A percentile compares a stretch with the other conserved stretches of the same genome.
Conservation (phyloP, 2,797 vertebrate species). For the Leptodactylus fallax region DNA sequence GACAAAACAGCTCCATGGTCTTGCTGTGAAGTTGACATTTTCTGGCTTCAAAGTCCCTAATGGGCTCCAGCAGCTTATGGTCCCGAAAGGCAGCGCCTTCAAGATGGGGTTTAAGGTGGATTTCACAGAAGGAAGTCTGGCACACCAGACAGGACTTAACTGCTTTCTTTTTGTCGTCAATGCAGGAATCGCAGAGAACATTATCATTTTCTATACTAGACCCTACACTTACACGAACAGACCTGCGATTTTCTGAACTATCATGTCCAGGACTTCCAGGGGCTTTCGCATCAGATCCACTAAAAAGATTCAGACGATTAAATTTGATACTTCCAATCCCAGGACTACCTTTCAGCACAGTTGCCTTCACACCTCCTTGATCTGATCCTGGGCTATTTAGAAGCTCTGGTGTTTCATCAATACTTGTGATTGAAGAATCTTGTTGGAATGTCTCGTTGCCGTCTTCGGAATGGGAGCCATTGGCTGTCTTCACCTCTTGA, state of each 20-base stretch:
- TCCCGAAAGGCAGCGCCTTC: conserved; percentile 93
- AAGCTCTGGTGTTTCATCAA: conserved; percentile 27
- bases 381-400: conserved; percentile 33
- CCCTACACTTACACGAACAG: conserved; percentile 42
- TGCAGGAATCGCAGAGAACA: conserved; percentile 94
- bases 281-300: conserved; percentile 24
- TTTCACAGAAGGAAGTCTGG: conserved; percentile 94
- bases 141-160: conserved; percentile 96
- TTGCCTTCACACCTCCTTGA: conserved; percentile 15
- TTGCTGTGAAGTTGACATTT: conserved; percentile 97
- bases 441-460: background rate
- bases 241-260: conserved; percentile 20
- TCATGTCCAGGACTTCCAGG: conserved; percentile 38
- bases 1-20: conserved; percentile 97
- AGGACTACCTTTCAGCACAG: conserved; percentile 30
- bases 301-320: conserved; percentile 31
- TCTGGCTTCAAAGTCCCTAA: conserved; percentile 92
- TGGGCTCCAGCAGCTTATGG: conserved; percentile 95
- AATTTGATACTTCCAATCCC: conserved; percentile 29
- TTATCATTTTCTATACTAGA: conserved; percentile 77
- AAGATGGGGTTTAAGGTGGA: conserved; percentile 93
- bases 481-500: conserved; percentile 40
- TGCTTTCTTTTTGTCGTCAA: conserved; percentile 93
- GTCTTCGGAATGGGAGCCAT: conserved; percentile 48
- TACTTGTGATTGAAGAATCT: conserved; percentile 16